Base-by-base conservation (phyloP, 2,797 vertebrate genomes). In the Chrysocyon brachyurus region DNA sequence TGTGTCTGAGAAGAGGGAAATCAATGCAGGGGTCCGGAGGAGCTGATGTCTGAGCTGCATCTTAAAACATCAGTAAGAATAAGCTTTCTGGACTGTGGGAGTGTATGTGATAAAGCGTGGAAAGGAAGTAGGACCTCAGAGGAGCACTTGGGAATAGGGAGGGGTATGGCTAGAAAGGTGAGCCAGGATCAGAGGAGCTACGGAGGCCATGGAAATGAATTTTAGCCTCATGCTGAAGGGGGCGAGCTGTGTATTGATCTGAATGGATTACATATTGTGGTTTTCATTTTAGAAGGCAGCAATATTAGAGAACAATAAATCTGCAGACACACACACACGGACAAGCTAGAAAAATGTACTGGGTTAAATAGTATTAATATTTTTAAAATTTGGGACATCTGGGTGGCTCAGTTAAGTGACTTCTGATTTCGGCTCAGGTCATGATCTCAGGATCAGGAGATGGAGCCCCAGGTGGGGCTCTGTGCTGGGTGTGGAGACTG, bases 271-370 rank as follows among this genome's bases (percentile, higher is more conserved):
- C 7, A 64, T 14, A n/a, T 1, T 26, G 24, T 31, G 28, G 2
- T 77, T 83, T 94, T 89, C 78, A 66, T 92, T 90, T 92, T 68
- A 70, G 28, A 81, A 68, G 12, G 21, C 11, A 49, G 36, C 7
- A 33, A 11, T 52, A 52, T 59, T 81, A 73, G 91, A 95, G 17
- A 70, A 28, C 17, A 87, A 26, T 59, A 79, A 70, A 52, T 66
- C 16, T 70, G 9, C 12, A 87, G 49, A 81, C 6, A 21, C 1
- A 77, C 1, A 77, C 6, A 21, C 1, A 77, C 24, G 26, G 26
- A 66, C 21, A 33, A 89, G 68, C 57, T 22, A 84, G 31, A 54
- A 59, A 96, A 54, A 91, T n/a, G 49, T 57, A 24, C n/a, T 81
- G 2, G 7, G 28, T 72, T 91, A 87, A 91, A 64, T 46, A 6